These are phyloP conservation scores for Strongylocentrotus purpuratus DNA, from an alignment of 35 echinoderm and acorn worm genomes.

Conservation along the genomic window DNA sequence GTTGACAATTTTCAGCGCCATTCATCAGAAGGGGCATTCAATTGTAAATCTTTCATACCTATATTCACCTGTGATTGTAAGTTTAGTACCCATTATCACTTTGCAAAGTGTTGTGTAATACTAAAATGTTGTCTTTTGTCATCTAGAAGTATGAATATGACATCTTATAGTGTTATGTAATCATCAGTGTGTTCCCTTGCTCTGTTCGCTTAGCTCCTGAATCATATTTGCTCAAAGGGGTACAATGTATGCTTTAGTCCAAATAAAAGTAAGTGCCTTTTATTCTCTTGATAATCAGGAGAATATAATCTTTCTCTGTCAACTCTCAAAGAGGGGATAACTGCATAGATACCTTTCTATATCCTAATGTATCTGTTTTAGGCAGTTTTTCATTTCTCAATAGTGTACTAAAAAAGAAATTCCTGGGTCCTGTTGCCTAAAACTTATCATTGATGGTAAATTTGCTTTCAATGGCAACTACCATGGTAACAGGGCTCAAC, in stretches of 20 bases:
- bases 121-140: not conserved
- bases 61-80: not conserved
- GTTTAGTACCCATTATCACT: not conserved
- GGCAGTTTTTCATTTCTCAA: not conserved
- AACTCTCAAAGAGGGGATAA: not conserved
- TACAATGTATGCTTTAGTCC: constrained; percentile 17
- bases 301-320: not conserved
- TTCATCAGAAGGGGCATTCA: not conserved
- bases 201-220: not conserved
- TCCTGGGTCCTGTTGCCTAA: too few species aligned
- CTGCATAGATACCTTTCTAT: not conserved
- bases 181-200: not conserved
- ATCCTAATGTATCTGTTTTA: not conserved
- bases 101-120: not conserved
- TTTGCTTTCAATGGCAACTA: too few species aligned
- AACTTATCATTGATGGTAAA: too few species aligned
- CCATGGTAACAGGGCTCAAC: too few species aligned
- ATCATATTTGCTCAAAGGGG: not conserved
- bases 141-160: not conserved
- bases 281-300: not conserved
- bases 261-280: constrained; percentile 18
- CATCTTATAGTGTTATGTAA: not conserved
- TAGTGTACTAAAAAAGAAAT: not conserved
- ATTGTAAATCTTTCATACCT: not conserved
- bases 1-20: not conserved